Base-by-base conservation (phyloP, 2,797 vertebrate species). In the Tokudaia tokunoshimensis region DNA sequence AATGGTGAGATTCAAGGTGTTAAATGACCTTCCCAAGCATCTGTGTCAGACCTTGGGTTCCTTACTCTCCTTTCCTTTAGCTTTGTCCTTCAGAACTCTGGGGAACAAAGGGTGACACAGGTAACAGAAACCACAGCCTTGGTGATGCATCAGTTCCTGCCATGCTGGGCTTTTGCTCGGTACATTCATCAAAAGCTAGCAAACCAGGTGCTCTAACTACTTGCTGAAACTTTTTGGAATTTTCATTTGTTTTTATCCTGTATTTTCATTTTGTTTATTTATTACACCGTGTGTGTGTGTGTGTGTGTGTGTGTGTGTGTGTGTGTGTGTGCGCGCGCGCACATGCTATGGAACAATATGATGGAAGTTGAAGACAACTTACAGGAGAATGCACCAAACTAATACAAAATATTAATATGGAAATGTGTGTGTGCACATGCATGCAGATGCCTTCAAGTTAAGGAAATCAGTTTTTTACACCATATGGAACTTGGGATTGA, bases 261-360 rank as follows among this genome's bases (percentile, higher is more conserved):
- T 57, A 24, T 67, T 67, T 57, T 52, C 47, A 52, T 55, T 87
- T 29, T 85, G 31, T 52, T 50, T 41, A 37, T 55, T 34, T 55
- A 76, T 55, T 55, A 41, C 4, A 55, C 55, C 19, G 31, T 67
- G 26, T 65, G 10, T 65, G 63, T 65, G 29, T 65, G 26, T 65
- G 29, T 67, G 29, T 61, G 55, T 55, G 7, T 83, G 67, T 70
- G 63, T 65, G 34, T 41, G 19, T 31, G 9, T 47, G 26, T 78
- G 15, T 79, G 14, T 29, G 7, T 79, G 47, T 29, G 3, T 3
- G 0, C 4, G 2, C 0, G 1, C 34, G 6, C 2, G 34, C 14
- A 2, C 65, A 67, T 31, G n/a, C 13, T 50, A 61, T 50, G 7
- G 44, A 52, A 3, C 12, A n/a, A 52, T 41, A 26, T 37, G n/a